Base-by-base conservation (phyloP, 2,113 vertebrate genomes). In the Sciurus niger region DNA sequence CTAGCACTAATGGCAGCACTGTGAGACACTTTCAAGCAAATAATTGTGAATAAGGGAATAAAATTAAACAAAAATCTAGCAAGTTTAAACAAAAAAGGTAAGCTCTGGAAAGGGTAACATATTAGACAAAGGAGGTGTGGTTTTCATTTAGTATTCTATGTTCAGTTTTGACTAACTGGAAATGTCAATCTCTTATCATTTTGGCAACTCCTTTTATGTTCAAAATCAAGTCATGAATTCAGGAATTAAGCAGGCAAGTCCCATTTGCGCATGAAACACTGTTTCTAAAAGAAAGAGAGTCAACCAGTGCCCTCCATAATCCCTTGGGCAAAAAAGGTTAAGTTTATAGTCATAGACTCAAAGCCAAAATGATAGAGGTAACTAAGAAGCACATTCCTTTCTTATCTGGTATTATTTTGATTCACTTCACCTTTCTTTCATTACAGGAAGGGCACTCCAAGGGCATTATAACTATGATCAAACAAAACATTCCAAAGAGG, bases 391-490 rank as follows among this genome's bases (percentile, higher is more conserved):
- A 93, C 98, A 98, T 98, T 98, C 98, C 97, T 97, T 67, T 94
- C 98, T 98, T 99, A 99, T 99, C 98, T 98, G 95, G 74, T 88
- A 98, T 97, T 83, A 95, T 93, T 97, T 86, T 98, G 97, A 98
- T 95, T 98, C 95, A 93, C 70, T 98, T 96, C 96, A 97, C 98
- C 98, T 98, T 98, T 96, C 96, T 97, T 98, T 98, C 96, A 97
- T 95, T 97, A 98, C 97, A 98, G 98, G 98, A 99, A 98, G 98
- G 98, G 97, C 98, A 98, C 80, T 95, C 95, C 89, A 98, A 98
- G 98, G 98, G 94, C 97, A 98, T 89, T 96, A 72, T 85, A 92
- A 92, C 83, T 96, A 90, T 89, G 87, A 97, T 97, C 97, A 98
- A 98, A 98, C 96, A 98, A 88, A 96, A 96, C 97, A 98, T 97